Base-by-base conservation (phyloP, 2,113 vertebrate genomes). In the Rallus limicola region DNA sequence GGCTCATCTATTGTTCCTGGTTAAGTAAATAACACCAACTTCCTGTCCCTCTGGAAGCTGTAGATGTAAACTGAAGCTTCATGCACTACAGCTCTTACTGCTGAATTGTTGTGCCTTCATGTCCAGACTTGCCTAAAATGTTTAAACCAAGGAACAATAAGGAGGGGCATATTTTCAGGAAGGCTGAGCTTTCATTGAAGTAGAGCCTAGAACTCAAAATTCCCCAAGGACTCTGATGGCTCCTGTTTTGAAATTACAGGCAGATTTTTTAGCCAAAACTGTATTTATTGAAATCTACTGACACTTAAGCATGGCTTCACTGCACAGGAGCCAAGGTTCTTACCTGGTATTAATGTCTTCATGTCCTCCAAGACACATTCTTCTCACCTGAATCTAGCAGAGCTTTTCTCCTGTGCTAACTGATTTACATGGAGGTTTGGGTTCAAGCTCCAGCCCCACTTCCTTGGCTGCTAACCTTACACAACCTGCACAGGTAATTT, bases 391-490 rank as follows among this genome's bases (percentile, higher is more conserved):
- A 52, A 59, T 24, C 2, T 5, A 34, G 63, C 55, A 87, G 46
- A 71, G 33, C n/a, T 92, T 93, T 87, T 74, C 46, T 91, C 34
- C 48, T 68, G 31, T 56, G 34, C 44, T 33, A 56, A 3, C 63
- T 63, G n/a, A 84, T 82, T 90, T 52, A 63, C 76, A 28, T 11
- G 34, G 71, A 64, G 26, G 34, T 40, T 55, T 82, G 46, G 7
- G n/a, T 42, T 78, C 52, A 11, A 64, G 58, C 36, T 67, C 46
- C 58, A 69, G 36, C 48, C 79, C 62, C 33, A 16, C 52, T 93
- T 93, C 80, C 52, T 78, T 53, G 64, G 76, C 56, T 93, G 56
- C 60, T 94, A 75, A 94, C 88, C 64, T 94, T n/a, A 92, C 76
- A 63, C 76, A 95, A 88, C 82, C 92, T 78, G 68, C 55, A 15